Evolutionary conservation across 2,888 invertebrate species (phyloP).

Genomic region (Netelia fuscicornis): DNA sequence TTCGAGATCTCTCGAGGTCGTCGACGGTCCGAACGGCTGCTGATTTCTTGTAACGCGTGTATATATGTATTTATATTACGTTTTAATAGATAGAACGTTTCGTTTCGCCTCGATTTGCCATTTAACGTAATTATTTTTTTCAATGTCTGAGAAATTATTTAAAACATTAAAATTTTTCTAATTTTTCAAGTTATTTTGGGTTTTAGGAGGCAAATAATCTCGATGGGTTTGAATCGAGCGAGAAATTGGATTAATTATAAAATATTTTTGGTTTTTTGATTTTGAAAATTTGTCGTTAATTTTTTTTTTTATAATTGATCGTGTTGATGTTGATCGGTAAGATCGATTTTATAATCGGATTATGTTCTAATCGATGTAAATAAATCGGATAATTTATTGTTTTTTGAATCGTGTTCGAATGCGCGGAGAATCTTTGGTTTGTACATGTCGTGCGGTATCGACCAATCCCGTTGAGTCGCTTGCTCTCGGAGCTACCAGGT

Average conservation of each 20-base stretch:
- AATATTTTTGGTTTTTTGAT: no score
- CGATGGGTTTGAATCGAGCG: no score
- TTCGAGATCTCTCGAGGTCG: conserved; percentile 63
- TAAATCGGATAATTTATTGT: background rate
- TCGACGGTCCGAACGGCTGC: conserved; percentile 59
- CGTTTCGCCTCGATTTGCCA: background rate
- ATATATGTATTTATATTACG: background rate
- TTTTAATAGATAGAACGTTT: conserved; percentile 15
- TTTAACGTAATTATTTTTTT: background rate
- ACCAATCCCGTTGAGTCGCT: conserved; percentile 49
- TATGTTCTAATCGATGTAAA: background rate
- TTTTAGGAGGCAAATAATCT: no score
- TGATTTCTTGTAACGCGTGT: conserved; percentile 22
- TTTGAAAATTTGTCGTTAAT: no score
- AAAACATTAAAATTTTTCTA: no score
- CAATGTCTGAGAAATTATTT: background rate
- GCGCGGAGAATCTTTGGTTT: conserved; percentile 2
- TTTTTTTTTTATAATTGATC: no score
- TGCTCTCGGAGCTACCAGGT: conserved; percentile 39
- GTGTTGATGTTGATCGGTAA: no score
- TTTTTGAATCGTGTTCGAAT: background rate
- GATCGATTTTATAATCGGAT: background rate
- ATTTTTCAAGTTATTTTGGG: no score
- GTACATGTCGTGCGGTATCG: background rate
- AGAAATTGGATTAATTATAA: no score